Conservation (phyloP, 35 echinoderm and acorn worm genomes). For the Eucidaris tribuloides region DNA sequence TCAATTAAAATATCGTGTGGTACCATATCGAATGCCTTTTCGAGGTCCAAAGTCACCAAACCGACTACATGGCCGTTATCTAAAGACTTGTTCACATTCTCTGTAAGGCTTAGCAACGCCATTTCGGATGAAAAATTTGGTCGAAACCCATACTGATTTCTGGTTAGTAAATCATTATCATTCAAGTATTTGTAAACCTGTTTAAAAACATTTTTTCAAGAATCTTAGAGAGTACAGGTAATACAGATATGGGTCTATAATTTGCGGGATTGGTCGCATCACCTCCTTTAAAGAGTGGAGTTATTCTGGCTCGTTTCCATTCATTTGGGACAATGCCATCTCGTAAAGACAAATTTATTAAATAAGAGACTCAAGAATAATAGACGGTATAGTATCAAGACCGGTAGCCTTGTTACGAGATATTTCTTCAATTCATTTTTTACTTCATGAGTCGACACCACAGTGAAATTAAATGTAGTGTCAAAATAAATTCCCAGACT, state of each 20-base stretch:
- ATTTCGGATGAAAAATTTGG: too few relatives aligned
- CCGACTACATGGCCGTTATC: too few relatives aligned
- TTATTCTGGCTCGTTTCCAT: slow-evolving; percentile 42
- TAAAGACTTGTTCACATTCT: too few relatives aligned
- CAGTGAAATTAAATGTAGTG: too few relatives aligned
- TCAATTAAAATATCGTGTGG: background rate
- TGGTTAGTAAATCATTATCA: too few relatives aligned
- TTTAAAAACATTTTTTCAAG: slow-evolving; percentile 20
- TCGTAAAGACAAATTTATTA: slow-evolving; percentile 2
- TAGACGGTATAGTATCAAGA: background rate
- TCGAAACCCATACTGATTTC: too few relatives aligned
- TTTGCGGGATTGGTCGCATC: background rate
- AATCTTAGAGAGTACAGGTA: slow-evolving; percentile 42
- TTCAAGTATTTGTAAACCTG: background rate
- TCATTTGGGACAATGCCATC: slow-evolving; percentile 8
- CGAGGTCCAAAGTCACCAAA: background rate
- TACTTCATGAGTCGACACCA: too few relatives aligned
- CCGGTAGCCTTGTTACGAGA: slow-evolving; percentile 12
- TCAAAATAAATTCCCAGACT: too few relatives aligned
- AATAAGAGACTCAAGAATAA: background rate
- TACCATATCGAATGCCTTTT: background rate
- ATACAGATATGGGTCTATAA: slow-evolving; percentile 48
- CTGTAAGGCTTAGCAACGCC: too few relatives aligned
- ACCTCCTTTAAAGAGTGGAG: slow-evolving; percentile 28
- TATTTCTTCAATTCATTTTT: background rate